Conservation (phyloP, 2,888 invertebrate genomes). For the Zootermopsis nevadensis region DNA sequence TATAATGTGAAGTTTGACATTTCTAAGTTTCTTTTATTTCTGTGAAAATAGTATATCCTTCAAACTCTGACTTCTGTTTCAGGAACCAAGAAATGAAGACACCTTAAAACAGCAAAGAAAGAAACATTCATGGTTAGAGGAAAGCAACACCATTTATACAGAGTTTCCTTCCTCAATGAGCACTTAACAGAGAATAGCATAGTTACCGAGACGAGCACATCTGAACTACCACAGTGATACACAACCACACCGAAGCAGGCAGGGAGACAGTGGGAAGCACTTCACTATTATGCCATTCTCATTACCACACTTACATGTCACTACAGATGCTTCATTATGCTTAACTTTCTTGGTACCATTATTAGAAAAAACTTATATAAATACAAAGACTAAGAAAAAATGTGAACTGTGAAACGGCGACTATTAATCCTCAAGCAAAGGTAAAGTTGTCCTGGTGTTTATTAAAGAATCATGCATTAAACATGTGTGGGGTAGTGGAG, state of each 20-base stretch:
- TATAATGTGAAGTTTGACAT: too few species aligned
- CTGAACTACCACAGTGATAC: conserved; percentile 58
- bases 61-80: neutral
- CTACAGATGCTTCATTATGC: neutral
- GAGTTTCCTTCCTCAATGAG: neutral
- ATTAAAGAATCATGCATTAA: too few species aligned
- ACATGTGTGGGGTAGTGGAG: too few species aligned
- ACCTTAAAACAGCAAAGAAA: neutral
- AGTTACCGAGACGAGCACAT: conserved; percentile 48
- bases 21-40: too few species aligned
- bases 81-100: neutral
- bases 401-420: too few species aligned
- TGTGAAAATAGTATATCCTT: too few species aligned
- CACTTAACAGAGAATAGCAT: neutral
- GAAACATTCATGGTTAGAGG: neutral
- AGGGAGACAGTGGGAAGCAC: conserved; percentile 55
- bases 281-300: conserved; percentile 13
- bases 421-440: too few species aligned
- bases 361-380: too few species aligned
- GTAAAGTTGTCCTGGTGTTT: too few species aligned
- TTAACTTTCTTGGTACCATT: too few species aligned
- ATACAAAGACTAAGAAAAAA: too few species aligned
- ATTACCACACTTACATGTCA: conserved; percentile 36
- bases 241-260: conserved; percentile 60
- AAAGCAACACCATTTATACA: neutral